These are phyloP conservation scores for Drosophila kuntzei DNA, from an alignment of 2,888 invertebrate species.

Conservation along the genomic window DNA sequence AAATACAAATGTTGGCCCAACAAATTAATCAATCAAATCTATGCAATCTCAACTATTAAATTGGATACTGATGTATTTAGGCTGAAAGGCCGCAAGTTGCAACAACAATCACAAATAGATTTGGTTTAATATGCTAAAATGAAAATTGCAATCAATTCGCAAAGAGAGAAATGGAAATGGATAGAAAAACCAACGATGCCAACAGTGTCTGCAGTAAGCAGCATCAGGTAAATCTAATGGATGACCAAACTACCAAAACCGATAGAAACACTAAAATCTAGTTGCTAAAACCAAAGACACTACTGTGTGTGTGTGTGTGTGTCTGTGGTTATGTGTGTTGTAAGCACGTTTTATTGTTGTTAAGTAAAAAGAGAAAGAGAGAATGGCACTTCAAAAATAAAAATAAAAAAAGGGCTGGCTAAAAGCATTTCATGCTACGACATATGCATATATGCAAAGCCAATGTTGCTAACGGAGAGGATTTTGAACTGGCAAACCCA, in stretches of 20 bases:
- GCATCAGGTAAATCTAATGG: conserved; percentile 49
- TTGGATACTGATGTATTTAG: conserved; percentile 36
- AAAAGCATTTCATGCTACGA: conserved; percentile 64
- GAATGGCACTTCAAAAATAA: conserved; percentile 34
- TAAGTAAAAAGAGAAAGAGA: conserved; percentile 44
- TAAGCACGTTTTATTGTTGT: conserved; percentile 77
- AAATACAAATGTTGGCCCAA: conserved; percentile 9
- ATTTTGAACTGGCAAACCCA: conserved; percentile 33
- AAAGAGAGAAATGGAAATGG: conserved; percentile 6
- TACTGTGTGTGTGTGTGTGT: conserved; percentile 16
- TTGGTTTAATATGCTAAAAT: conserved; percentile 51
- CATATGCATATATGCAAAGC: conserved; percentile 62
- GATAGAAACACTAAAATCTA: conserved; percentile 38
- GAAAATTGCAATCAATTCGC: conserved; percentile 55
- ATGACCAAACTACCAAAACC: conserved; percentile 23
- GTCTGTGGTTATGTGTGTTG: conserved; percentile 56
- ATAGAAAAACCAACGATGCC: conserved; percentile 1
- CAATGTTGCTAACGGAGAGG: conserved; percentile 3
- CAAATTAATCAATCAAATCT: conserved; percentile 37
- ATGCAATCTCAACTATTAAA: conserved; percentile 13
- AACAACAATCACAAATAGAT: conserved; percentile 46
- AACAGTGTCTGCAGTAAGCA: conserved; percentile 19
- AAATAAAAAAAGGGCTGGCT: conserved; percentile 29
- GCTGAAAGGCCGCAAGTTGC: conserved; percentile 37
- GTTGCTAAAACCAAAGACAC: conserved; percentile 11